phyloP scores from a whole-genome alignment of 2,888 invertebrate species.

The Meliscaeva auricollis region DNA sequence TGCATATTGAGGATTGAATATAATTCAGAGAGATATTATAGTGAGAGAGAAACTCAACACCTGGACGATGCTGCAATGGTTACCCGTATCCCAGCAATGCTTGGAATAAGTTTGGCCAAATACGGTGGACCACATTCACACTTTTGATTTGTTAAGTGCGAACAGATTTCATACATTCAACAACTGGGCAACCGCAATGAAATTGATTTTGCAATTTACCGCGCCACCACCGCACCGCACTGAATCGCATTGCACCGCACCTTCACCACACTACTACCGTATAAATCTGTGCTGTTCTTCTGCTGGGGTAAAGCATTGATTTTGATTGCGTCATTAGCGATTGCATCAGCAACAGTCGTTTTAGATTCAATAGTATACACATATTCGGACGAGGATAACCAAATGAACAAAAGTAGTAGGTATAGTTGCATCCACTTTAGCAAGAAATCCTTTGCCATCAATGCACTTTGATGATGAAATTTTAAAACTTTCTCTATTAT shows the following conservation, averaged over 20 bases:
- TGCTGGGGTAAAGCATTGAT: constrained; percentile 29
- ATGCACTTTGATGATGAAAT: neutral
- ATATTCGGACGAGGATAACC: constrained; percentile 4
- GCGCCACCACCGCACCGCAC: neutral
- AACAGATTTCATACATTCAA: constrained; percentile 59
- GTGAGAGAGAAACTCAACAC: constrained; percentile 5
- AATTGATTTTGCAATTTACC: constrained; percentile 53
- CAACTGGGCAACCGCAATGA: constrained; percentile 53
- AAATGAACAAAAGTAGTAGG: neutral
- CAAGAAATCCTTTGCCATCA: neutral
- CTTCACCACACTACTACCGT: neutral
- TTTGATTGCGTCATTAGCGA: constrained; percentile 47
- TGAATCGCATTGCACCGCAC: neutral
- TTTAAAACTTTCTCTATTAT: too few relatives aligned
- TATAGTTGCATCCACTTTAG: neutral
- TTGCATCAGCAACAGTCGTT: constrained; percentile 32
- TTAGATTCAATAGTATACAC: neutral
- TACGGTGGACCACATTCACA: constrained; percentile 49
- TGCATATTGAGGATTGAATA: neutral
- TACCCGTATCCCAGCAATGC: constrained; percentile 17
- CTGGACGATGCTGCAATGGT: neutral
- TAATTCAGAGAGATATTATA: neutral
- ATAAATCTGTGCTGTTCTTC: neutral
- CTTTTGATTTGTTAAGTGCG: constrained; percentile 64
- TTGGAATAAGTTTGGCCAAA: constrained; percentile 48